phyloP scores from a whole-genome alignment of 64 coral and sea anemone species.

The Actinia equina region DNA sequence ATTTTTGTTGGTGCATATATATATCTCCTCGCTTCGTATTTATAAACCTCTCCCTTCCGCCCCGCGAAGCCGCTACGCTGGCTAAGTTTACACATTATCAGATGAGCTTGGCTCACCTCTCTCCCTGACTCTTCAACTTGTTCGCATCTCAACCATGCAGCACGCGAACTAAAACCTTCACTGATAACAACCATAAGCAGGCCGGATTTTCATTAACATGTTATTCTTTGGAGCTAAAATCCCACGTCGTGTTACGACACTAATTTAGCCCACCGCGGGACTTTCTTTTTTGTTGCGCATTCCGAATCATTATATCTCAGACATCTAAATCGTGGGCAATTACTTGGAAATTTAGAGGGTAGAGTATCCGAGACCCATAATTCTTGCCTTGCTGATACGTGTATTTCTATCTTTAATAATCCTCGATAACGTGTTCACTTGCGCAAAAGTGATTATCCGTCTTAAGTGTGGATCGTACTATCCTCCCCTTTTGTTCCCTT shows the following conservation, averaged over 20 bases:
- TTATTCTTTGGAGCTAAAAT: not conserved
- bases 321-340: not conserved
- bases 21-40: too few relatives aligned
- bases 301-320: not conserved
- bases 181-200: not conserved
- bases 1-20: too few relatives aligned
- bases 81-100: too few relatives aligned
- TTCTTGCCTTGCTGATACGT: not conserved
- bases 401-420: not conserved
- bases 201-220: not conserved
- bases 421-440: not conserved
- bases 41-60: too few relatives aligned
- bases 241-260: not conserved
- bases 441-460: not conserved
- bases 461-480: not conserved
- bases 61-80: too few relatives aligned
- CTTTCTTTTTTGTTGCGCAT: not conserved
- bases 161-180: not conserved
- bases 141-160: not conserved
- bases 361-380: not conserved
- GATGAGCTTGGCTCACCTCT: not conserved
- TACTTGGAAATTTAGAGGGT: not conserved
- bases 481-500: slow-evolving; percentile 1
- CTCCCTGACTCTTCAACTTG: not conserved
- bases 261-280: not conserved